phyloP scores from a whole-genome alignment of 1,140 invertebrate species.

The Zelostemma sp. region DNA sequence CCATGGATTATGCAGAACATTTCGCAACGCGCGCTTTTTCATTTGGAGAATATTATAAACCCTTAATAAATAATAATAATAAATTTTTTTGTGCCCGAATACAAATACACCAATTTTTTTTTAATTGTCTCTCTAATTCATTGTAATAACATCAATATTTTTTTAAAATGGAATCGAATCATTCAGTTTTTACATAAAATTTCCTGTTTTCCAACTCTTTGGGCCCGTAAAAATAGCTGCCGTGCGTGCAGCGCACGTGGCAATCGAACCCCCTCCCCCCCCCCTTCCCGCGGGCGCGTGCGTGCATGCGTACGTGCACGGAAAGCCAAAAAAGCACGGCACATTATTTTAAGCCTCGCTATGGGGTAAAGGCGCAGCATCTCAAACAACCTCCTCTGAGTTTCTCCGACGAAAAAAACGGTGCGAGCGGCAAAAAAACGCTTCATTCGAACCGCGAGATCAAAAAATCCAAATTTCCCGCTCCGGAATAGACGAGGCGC shows the following conservation, averaged over 20 bases:
- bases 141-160: too few species aligned
- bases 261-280: conserved; percentile 56
- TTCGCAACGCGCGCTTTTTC: too few species aligned
- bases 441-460: neutral
- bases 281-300: conserved; percentile 53
- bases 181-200: too few species aligned
- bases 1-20: too few species aligned
- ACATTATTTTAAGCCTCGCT: conserved; percentile 69
- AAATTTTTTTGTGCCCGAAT: too few species aligned
- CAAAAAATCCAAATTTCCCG: too few species aligned
- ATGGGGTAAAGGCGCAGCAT: conserved; percentile 64
- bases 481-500: too few species aligned
- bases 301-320: conserved; percentile 40
- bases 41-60: too few species aligned
- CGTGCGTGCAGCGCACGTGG: conserved; percentile 55
- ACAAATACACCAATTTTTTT: too few species aligned
- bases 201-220: neutral
- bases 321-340: conserved; percentile 55
- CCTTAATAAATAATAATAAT: too few species aligned
- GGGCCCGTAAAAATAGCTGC: conserved; percentile 48
- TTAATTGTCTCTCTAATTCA: too few species aligned
- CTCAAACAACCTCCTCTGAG: conserved; percentile 66
- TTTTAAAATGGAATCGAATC: too few species aligned
- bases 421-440: conserved; percentile 3
- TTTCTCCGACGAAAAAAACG: conserved; percentile 50